Evolutionary conservation across 2,888 invertebrate species (phyloP), one percentile per base, ranked within the genome.

Genomic region (Eupithecia exiguata): DNA sequence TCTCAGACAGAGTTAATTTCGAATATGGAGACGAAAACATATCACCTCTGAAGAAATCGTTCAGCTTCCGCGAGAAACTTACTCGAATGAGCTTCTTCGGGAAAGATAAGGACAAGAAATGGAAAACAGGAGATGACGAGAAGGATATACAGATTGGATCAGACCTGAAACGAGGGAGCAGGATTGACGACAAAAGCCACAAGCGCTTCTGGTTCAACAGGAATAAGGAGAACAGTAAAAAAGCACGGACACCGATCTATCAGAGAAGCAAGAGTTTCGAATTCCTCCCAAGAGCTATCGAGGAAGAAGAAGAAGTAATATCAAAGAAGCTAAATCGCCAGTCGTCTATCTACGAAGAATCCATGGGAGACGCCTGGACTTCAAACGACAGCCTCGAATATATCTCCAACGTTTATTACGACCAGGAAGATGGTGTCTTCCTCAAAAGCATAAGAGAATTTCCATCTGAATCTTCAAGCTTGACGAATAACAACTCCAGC

Each of bases 241-340:
- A 85, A 14, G 83, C 82, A 14, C 81, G 84, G 16, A 84, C 84
- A 25, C 90, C 92, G 1, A 83, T 88, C 21, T 94, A 93, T 75
- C 88, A 86, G 77, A 84, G 94, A 49, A 94, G 94, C 77, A 94
- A 94, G 74, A 94, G 94, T 80, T 94, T 94, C 68, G 94, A 94
- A 78, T 94, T 93, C 72, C 82, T 94, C 1, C 94, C 94, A 0
- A 86, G 87, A 85, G 91, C 93, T 0, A 80, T 88, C 61, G 87
- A 88, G 68, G 91, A 92, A 72, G 87, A 89, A 6, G 85, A 85
- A 0, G 84, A 85, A 61, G 53, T 68, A 3, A 36, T 81, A 5
- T 69, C 76, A n/a, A 84, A 77, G 30, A 78, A 81, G 14, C 40
- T 86, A 2, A 91, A 88, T 36, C 88, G 87, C 69, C 82, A 86